Evolutionary conservation across 2,113 vertebrate species (phyloP), one percentile per base, ranked within the genome.

Genomic region (Mirza zaza): DNA sequence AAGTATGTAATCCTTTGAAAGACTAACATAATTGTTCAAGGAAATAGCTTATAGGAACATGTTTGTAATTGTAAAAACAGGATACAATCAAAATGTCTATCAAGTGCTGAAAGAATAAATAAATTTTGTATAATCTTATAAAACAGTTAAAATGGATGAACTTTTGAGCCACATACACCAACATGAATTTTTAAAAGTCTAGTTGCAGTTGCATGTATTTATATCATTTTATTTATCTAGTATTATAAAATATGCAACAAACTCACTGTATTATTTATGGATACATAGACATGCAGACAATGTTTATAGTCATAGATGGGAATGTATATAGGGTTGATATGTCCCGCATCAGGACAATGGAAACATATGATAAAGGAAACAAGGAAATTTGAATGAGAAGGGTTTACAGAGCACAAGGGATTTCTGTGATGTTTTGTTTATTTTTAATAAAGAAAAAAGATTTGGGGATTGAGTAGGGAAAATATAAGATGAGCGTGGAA

Each of bases 41-140:
- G 63, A 94, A 39, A 77, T 21, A 83, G 32, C 48, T 92, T 91
- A 73, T 2, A 93, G 91, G 14, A 68, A 17, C 79, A 85, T 52
- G 32, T 87, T 90, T 77, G 75, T 76, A 83, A 70, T 6, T 71
- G 48, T 34, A 97, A 93, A 97, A 95, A 52, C 1, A 34, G 50
- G 34, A 27, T 71, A 82, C 1, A 92, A 23, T 55, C 85, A 95
- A 95, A 89, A 95, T 55, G 59, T 59, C 55, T 92, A 77, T 71
- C 55, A 81, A 70, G 23, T 71, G 75, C 90, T 85, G 3, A 91
- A 94, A 90, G 59, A 90, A 88, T 70, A 88, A 94, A 87, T 68
- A 73, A 39, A 81, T 81, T 27, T 82, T 32, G 4, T 73, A 67
- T 89, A 96, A 89, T 80, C n/a, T 68, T 34, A 45, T 48, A 48